phyloP scores from a whole-genome alignment of 2,113 vertebrate species.

The Aspidoscelis tigris region DNA sequence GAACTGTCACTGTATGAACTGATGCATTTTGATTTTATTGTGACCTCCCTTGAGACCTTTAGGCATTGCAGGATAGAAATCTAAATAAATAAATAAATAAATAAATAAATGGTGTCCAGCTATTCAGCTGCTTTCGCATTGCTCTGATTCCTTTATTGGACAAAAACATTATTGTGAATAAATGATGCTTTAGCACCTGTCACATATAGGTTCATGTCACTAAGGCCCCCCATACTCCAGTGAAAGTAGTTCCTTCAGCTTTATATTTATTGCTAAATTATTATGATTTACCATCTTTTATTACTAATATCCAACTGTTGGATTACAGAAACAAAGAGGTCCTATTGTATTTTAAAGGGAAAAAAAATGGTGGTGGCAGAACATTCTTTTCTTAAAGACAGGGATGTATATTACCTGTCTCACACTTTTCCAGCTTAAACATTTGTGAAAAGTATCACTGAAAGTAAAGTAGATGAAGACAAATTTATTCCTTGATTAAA shows the following conservation, averaged over 20 bases:
- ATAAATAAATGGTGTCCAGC: too few species aligned
- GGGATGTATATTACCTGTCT: background rate
- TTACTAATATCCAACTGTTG: background rate
- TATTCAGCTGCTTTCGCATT: too few species aligned
- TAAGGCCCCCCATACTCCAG: background rate
- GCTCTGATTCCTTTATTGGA: too few species aligned
- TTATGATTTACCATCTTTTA: background rate
- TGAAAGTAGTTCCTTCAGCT: background rate
- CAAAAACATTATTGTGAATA: background rate
- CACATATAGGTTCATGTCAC: background rate
- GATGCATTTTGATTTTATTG: too few species aligned
- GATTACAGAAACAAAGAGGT: background rate
- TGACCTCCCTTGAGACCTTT: too few species aligned
- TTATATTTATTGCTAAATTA: background rate
- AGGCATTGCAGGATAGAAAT: too few species aligned
- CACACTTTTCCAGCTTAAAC: constrained; percentile 5
- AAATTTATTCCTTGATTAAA: background rate
- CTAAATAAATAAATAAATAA: too few species aligned
- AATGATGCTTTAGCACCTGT: background rate
- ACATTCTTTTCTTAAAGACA: background rate
- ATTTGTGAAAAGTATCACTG: background rate
- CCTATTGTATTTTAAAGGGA: background rate
- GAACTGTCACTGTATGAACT: too few species aligned
- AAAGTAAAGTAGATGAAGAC: background rate
- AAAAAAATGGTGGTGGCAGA: background rate